Conservation (phyloP, 1,140 invertebrate genomes). For the Antheraea mylitta region DNA sequence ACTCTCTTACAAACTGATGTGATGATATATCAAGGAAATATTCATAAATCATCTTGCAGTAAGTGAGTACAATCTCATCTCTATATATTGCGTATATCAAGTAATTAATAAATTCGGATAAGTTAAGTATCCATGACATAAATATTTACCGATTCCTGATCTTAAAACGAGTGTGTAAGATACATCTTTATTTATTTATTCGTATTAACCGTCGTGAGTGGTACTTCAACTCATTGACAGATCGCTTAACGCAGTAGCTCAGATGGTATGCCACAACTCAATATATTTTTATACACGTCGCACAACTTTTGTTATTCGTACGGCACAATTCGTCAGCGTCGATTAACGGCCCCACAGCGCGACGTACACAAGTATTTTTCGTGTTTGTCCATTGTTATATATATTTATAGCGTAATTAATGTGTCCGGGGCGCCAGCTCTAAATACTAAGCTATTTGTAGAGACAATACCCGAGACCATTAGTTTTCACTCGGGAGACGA, state of each 20-base stretch:
- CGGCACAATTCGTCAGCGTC: slow-evolving; percentile 9
- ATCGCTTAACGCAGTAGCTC: background rate
- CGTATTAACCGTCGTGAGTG: background rate
- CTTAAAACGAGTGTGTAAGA: background rate
- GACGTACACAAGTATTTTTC: slow-evolving; percentile 11
- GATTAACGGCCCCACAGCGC: slow-evolving; percentile 5
- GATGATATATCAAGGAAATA: no score
- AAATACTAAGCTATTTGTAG: slow-evolving; percentile 30
- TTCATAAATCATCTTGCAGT: no score
- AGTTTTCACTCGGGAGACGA: slow-evolving; percentile 15
- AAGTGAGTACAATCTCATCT: no score
- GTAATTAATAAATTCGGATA: background rate
- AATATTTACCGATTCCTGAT: background rate
- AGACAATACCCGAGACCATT: slow-evolving; percentile 19
- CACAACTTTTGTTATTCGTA: slow-evolving; percentile 6
- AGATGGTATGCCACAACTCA: background rate
- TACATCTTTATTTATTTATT: background rate
- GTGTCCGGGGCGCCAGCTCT: slow-evolving; percentile 29
- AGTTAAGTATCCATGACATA: no score
- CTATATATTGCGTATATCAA: no score
- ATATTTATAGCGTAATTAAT: slow-evolving; percentile 37
- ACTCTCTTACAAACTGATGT: no score
- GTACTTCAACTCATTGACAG: background rate
- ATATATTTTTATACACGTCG: background rate
- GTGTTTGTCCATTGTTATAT: slow-evolving; percentile 13